Conservation (phyloP, 2,113 vertebrate species). For the Anolis carolinensis region DNA sequence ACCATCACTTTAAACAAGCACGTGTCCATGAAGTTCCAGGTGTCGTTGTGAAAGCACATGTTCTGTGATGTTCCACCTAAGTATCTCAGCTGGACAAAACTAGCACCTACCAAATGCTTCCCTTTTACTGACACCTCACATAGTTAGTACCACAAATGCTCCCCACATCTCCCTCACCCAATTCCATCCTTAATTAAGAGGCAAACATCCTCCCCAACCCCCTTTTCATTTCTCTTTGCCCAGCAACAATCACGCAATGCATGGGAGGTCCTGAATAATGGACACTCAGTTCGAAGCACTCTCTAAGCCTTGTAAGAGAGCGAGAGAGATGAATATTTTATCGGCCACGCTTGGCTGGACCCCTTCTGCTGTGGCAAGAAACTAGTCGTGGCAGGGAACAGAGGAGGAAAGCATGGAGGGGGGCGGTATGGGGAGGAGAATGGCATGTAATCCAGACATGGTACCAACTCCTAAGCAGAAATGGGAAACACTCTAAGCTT, state of each 20-base stretch:
- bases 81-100: background rate
- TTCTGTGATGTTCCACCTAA: background rate
- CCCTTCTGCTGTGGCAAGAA: slow-evolving; percentile 30
- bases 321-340: slow-evolving; percentile 43
- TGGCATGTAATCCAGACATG: background rate
- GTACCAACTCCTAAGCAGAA: background rate
- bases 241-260: slow-evolving; percentile 29
- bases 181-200: slow-evolving; percentile 31
- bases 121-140: background rate
- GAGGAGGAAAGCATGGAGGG: slow-evolving; percentile 8
- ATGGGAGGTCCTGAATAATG: slow-evolving; percentile 38
- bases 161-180: slow-evolving; percentile 13
- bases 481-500: background rate
- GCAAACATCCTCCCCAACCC: background rate
- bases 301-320: slow-evolving; percentile 26
- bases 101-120: background rate
- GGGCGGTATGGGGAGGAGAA: background rate
- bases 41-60: background rate
- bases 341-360: slow-evolving; percentile 33
- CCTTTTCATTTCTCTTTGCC: slow-evolving; percentile 8
- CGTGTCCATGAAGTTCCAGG: background rate
- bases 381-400: background rate
- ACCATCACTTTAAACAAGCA: background rate
- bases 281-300: slow-evolving; percentile 12
- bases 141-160: background rate